phyloP scores from a whole-genome alignment of 2,888 invertebrate species.

The Scrobipalpa atriplicella region DNA sequence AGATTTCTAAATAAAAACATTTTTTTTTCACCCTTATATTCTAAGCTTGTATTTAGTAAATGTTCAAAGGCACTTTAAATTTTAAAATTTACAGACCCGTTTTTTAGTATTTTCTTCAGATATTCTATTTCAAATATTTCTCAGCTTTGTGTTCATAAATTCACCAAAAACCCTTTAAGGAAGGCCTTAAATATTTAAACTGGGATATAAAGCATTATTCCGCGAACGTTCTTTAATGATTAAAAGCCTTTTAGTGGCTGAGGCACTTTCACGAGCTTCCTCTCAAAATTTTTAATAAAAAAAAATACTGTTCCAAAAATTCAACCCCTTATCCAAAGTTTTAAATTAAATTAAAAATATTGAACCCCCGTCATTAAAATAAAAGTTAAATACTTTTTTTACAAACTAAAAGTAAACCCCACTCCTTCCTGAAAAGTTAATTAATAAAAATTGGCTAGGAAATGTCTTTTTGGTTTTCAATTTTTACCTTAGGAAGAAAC shows the following conservation, averaged over 20 bases:
- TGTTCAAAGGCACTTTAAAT: too few species aligned
- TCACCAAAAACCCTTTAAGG: constrained; percentile 14
- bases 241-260: constrained; percentile 22
- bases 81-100: background rate
- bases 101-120: background rate
- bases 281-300: background rate
- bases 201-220: constrained; percentile 22
- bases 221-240: constrained; percentile 16
- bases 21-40: background rate
- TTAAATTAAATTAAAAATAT: too few species aligned
- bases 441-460: too few species aligned
- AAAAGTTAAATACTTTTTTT: too few species aligned
- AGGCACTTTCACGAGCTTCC: background rate
- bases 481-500: too few species aligned
- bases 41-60: background rate
- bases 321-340: background rate
- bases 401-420: too few species aligned
- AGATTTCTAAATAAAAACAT: too few species aligned
- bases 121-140: background rate
- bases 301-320: background rate
- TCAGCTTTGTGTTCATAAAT: constrained; percentile 3
- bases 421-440: too few species aligned
- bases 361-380: too few species aligned
- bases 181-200: constrained; percentile 20
- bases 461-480: too few species aligned